Percentiles rank a stretch among this genome's conserved stretches.
phyloP scores from a whole-genome alignment of 2,113 vertebrate species.

The Hippocampus abdominalis region DNA sequence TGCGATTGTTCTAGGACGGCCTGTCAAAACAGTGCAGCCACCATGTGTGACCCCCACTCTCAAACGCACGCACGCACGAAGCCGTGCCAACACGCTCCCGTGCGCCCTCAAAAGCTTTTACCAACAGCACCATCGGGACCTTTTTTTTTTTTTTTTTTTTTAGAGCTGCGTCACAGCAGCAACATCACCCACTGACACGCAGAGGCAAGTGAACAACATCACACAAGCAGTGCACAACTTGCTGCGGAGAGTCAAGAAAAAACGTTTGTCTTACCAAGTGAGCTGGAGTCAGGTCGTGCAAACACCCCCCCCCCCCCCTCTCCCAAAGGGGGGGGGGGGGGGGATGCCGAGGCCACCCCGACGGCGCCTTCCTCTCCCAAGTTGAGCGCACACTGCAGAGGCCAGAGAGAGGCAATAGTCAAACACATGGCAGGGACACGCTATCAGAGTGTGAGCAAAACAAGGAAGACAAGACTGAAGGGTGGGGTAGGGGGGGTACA shows the following conservation, averaged over 20 bases:
- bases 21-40: constrained; percentile 69
- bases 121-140: constrained; percentile 31
- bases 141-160: constrained; percentile 29
- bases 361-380: constrained; percentile 81
- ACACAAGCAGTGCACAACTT: constrained; percentile 7
- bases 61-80: constrained; percentile 30
- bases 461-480: constrained; percentile 27
- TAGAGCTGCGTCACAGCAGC: constrained; percentile 55
- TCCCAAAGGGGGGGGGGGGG: no score
- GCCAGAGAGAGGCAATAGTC: constrained; percentile 53
- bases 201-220: constrained; percentile 22
- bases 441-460: constrained; percentile 60
- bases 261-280: constrained; percentile 78
- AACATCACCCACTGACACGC: constrained; percentile 25
- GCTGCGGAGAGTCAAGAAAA: constrained; percentile 10
- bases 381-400: constrained; percentile 79
- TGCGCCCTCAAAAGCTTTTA: constrained; percentile 23
- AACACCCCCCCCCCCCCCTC: constrained; percentile 30
- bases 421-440: constrained; percentile 61
- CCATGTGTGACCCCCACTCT: constrained; percentile 38
- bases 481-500: constrained; percentile 8
- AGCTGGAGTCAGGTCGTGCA: constrained; percentile 83
- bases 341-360: constrained; percentile 87
- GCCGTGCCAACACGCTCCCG: constrained; percentile 18
- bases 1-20: constrained; percentile 64